These are phyloP conservation scores for Falcunculus frontatus DNA, from an alignment of 2,113 vertebrate species.

Conservation along the genomic window DNA sequence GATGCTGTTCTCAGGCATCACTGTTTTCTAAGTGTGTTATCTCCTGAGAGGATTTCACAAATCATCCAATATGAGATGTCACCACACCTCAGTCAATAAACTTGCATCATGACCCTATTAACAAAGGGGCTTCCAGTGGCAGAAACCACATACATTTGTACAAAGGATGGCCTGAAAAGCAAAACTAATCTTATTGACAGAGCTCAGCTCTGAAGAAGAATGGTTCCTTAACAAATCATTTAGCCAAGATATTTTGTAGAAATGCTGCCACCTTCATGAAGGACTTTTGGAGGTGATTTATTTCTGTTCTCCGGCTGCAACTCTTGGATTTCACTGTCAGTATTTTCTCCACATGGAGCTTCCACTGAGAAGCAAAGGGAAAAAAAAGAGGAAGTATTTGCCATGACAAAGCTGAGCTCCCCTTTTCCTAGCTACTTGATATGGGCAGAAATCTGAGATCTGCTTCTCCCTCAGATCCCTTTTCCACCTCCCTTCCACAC, in stretches of 20 bases:
- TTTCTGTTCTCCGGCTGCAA: neutral
- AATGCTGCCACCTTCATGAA: neutral
- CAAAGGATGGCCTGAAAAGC: neutral
- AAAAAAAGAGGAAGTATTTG: neutral
- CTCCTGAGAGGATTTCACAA: neutral
- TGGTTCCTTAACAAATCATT: neutral
- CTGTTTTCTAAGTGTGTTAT: neutral
- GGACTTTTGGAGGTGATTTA: neutral
- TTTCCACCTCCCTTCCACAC: neutral
- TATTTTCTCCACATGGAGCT: neutral
- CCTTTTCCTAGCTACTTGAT: neutral
- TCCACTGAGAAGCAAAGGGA: neutral
- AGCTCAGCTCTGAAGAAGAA: neutral
- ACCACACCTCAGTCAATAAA: neutral
- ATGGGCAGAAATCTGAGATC: neutral
- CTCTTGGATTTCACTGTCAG: neutral
- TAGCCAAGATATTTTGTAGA: neutral
- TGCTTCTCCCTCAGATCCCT: neutral
- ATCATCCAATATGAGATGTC: neutral
- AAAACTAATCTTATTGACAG: neutral
- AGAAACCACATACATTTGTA: neutral
- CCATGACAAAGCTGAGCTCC: neutral
- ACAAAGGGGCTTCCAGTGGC: neutral
- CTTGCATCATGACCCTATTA: neutral
- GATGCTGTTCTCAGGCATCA: neutral